Base-by-base conservation (phyloP, 1,140 invertebrate genomes). In the Ephestia elutella region DNA sequence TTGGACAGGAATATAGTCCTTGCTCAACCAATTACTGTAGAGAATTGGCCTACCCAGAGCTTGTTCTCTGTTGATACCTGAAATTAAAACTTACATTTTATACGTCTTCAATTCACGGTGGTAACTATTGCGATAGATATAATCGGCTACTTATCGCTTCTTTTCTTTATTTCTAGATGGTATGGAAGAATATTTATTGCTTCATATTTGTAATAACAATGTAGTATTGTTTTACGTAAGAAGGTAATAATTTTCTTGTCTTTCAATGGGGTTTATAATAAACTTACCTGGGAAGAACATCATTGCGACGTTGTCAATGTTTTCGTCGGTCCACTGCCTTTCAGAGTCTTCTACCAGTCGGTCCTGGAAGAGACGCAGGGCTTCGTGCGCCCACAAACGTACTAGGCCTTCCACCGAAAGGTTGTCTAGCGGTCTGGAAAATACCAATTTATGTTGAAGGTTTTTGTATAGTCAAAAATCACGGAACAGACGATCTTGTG, bases 1-100 rank as follows among this genome's bases (percentile, higher is more conserved):
- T 60, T 98, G 95, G 0, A 99, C 98, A 0, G 99, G 98, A 35
- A 98, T 92, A 77, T 99, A 99, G 87, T 99, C 97, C 87, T 99
- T 99, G 25, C 96, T 97, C 8, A 99, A 89, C 99, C 99, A 99
- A 84, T 99, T 99, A 71, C 96, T 98, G 90, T 99, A 99, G 3
- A 99, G 89, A 70, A 99, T 98, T 0, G 99, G 99, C 53, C 98
- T 90, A 13, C 90, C 90, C 0, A 99, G 90, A 0, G 98, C 96
- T 73, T 93, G 93, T 54, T 97, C 93, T 62, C 92, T 92, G 75
- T 98, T 95, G 18, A 99, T 95, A 56, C 92, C 91, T 89, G 56
- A 17, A 64, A 57, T 13, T 35, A 55, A 48, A 35, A 53, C 21
- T 53, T 32, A 28, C 28, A 9, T 19, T 28, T 49, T 2, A 25